Evolutionary conservation across 2,113 vertebrate genomes (phyloP).

Genomic region (Oryctolagus cuniculus): DNA sequence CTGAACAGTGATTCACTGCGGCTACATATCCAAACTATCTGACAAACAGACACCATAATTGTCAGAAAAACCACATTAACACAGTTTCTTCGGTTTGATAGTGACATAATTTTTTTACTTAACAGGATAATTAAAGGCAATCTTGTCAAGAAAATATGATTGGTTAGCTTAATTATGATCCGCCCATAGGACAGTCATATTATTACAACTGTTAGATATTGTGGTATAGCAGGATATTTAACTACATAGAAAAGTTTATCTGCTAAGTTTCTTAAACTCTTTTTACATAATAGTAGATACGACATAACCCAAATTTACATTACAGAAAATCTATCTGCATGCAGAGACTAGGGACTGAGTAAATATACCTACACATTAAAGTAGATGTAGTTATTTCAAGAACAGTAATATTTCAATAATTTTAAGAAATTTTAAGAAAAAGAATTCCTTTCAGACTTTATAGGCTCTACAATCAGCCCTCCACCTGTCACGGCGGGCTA

Average conservation of each 20-base stretch:
- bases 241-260: neutral
- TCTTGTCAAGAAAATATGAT: neutral
- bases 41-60: neutral
- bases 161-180: neutral
- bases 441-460: neutral
- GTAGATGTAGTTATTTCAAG: neutral
- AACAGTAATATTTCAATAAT: neutral
- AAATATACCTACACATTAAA: neutral
- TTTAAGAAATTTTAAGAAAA: neutral
- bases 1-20: neutral
- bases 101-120: neutral
- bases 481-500: neutral
- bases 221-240: neutral
- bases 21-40: neutral
- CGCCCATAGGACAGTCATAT: neutral
- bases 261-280: neutral
- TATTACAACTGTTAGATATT: neutral
- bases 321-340: neutral
- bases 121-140: neutral
- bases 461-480: neutral
- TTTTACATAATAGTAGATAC: neutral
- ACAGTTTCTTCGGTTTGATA: neutral
- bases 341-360: neutral
- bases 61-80: neutral
- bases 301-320: neutral